Base-by-base conservation (phyloP, 2,797 vertebrate species). In the Megaceryle alcyon region DNA sequence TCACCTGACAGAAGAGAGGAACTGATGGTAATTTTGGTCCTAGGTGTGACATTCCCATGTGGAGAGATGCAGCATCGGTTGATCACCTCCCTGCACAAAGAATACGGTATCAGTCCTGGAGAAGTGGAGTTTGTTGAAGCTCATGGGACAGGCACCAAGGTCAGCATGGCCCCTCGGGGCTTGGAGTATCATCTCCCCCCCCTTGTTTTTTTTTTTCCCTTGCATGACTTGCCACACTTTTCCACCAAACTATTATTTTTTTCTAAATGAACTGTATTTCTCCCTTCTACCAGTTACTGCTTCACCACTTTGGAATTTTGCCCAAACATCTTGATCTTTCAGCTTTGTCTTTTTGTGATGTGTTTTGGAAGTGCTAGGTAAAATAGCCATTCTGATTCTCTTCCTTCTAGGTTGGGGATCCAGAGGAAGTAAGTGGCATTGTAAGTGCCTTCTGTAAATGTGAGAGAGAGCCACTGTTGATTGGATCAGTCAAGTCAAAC, bases 71-170 rank as follows among this genome's bases (percentile, higher is more conserved):
- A 99, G 96, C 97, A 98, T 86, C 97, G 92, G 51, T 93, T 99
- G 91, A 95, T 99, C 44, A 91, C 95, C 19, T 98, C 98, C 28
- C 97, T 99, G 70, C 99, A 99, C 83, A 80, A 88, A 81, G 98
- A 98, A 12, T 97, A 94, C 0, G 97, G 98, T 26, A 88, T 99
- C 89, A 78, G 82, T 31, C 98, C 99, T 2, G 98, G 98, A 79
- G 98, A 99, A 76, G 98, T 99, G 64, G 99, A 99, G 90, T 99
- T 99, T 73, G 7, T 99, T 8, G 99, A 99, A 97, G 99, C 99
- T 68, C 99, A 99, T 6, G 99, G 99, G 53, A 99, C 99, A 0
- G 99, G 99, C 93, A 99, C 99, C 59, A 99, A 99, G 99, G 99
- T 99, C 95, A 97, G 96, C 35, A 63, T 21, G 6, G 57, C 46